These are phyloP conservation scores for Elysia chlorotica DNA, from an alignment of 1,140 invertebrate genomes.

Conservation along the genomic window DNA sequence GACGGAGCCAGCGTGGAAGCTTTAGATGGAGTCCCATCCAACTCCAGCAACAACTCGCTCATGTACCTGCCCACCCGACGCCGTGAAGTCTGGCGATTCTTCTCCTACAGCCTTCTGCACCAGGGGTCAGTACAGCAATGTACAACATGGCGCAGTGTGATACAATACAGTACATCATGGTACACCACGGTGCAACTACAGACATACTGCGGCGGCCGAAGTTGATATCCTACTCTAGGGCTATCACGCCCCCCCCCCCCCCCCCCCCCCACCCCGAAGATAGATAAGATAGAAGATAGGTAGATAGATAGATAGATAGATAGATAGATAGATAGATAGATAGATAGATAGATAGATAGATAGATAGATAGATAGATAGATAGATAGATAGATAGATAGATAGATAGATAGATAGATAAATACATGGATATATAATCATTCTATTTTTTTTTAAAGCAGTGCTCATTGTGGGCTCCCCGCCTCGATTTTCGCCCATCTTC, in stretches of 20 bases:
- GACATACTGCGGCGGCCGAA: neutral
- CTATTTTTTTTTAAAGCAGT: too few relatives aligned
- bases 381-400: too few relatives aligned
- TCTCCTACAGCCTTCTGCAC: constrained; percentile 96
- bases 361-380: too few relatives aligned
- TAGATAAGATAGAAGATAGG: too few relatives aligned
- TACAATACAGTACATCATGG: neutral
- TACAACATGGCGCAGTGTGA: neutral
- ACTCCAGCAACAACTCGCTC: constrained; percentile 62
- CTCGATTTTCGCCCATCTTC: too few relatives aligned
- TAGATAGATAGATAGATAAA: too few relatives aligned
- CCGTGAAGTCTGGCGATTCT: constrained; percentile 80
- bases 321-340: too few relatives aligned
- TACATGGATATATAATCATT: too few relatives aligned
- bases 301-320: too few relatives aligned
- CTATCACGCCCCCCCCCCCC: neutral
- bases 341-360: too few relatives aligned
- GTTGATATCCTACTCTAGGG: neutral
- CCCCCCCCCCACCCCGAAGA: too few relatives aligned
- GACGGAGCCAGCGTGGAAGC: constrained; percentile 9
- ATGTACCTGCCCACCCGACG: constrained; percentile 89
- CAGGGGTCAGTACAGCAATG: constrained; percentile 71
- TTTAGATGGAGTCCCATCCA: constrained; percentile 31
- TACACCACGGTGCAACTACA: neutral
- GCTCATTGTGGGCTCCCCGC: too few relatives aligned